phyloP scores from a whole-genome alignment of 2,797 vertebrate genomes.

The Ara ararauna region DNA sequence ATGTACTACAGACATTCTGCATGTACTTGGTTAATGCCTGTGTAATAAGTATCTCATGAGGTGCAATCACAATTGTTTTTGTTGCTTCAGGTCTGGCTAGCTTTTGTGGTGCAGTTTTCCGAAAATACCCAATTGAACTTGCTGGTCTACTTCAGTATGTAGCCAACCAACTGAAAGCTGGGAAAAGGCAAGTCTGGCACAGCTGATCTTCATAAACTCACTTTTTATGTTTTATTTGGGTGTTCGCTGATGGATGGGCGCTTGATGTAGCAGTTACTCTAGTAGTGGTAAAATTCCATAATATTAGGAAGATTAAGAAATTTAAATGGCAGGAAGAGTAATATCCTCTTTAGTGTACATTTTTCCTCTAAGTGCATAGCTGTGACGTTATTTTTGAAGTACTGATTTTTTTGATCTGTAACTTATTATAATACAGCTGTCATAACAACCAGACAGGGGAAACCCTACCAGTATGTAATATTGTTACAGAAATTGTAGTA shows the following conservation, averaged over 20 bases:
- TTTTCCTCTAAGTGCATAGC: background rate
- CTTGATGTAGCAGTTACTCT: rapidly evolving
- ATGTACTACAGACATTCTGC: background rate
- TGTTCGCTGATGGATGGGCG: background rate
- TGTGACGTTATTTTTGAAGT: background rate
- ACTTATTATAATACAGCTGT: background rate
- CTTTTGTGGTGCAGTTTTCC: slow-evolving; percentile 96
- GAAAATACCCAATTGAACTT: slow-evolving; percentile 98
- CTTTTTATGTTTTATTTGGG: background rate
- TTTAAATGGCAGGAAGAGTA: background rate
- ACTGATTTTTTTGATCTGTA: background rate
- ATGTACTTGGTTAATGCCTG: background rate
- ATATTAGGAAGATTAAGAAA: background rate
- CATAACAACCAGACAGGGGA: background rate
- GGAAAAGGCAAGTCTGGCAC: slow-evolving; percentile 88
- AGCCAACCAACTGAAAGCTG: slow-evolving; percentile 97
- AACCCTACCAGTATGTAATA: background rate
- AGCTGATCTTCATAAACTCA: background rate
- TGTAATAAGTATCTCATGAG: background rate
- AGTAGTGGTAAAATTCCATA: background rate
- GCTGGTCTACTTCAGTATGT: slow-evolving; percentile 98
- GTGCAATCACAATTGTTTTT: background rate
- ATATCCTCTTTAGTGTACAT: rapidly evolving
- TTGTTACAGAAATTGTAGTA: background rate
- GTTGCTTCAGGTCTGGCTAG: slow-evolving; percentile 89